These are phyloP conservation scores for Goniozus legneri DNA, from an alignment of 1,140 invertebrate genomes.

Conservation along the genomic window DNA sequence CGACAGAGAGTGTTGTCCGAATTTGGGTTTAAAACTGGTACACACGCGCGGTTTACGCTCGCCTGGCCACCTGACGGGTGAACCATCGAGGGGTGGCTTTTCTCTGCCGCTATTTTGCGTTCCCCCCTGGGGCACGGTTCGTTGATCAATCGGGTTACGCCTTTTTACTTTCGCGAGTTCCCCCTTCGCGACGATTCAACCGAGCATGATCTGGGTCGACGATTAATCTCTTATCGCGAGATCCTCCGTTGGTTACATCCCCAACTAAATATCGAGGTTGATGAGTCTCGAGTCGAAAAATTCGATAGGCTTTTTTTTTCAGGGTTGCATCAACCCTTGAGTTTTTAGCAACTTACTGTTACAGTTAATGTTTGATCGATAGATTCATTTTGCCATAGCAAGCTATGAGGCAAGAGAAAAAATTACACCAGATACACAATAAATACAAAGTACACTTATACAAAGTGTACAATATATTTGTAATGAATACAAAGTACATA, in stretches of 20 bases:
- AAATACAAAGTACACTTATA: too few species aligned
- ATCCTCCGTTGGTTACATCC: neutral
- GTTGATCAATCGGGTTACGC: slow-evolving; percentile 15
- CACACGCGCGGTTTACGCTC: slow-evolving; percentile 1
- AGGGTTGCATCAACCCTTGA: neutral
- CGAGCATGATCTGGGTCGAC: too few species aligned
- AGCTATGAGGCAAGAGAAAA: too few species aligned
- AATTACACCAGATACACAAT: too few species aligned
- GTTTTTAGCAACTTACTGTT: too few species aligned
- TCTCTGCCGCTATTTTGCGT: too few species aligned
- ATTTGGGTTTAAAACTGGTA: neutral
- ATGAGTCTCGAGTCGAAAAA: neutral
- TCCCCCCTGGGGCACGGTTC: slow-evolving; percentile 10
- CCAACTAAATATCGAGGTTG: neutral
- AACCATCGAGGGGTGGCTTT: slow-evolving; percentile 10
- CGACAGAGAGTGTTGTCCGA: neutral
- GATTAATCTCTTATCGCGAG: too few species aligned
- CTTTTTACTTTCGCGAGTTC: slow-evolving; percentile 9
- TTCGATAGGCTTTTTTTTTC: neutral
- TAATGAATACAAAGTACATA: too few species aligned
- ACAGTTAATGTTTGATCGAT: too few species aligned
- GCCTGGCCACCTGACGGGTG: slow-evolving; percentile 10
- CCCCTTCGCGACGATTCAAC: too few species aligned
- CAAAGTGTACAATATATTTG: too few species aligned
- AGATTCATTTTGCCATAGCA: too few species aligned